phyloP scores from a whole-genome alignment of 2,888 invertebrate genomes.

The Apodemia zela region DNA sequence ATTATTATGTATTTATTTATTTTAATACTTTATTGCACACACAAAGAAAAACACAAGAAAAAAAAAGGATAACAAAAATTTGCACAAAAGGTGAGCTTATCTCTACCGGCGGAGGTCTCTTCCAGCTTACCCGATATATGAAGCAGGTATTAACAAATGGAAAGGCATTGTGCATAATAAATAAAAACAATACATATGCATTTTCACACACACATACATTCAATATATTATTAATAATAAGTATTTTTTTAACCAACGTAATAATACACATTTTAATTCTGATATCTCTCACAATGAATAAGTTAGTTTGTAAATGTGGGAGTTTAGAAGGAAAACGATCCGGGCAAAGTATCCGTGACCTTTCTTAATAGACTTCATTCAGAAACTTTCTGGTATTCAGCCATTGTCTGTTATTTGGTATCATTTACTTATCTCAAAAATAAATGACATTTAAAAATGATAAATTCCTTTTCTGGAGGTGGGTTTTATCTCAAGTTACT shows the following conservation, averaged over 20 bases:
- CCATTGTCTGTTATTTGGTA: conserved; percentile 9
- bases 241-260: not conserved
- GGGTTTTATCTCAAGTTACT: not conserved
- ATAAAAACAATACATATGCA: no score
- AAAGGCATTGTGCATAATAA: no score
- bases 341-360: conserved; percentile 8
- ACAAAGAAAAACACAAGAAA: no score
- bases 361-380: conserved; percentile 11
- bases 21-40: no score
- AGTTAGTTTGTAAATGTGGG: not conserved
- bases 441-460: not conserved
- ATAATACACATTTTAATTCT: not conserved
- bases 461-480: not conserved
- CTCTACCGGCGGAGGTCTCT: no score
- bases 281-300: not conserved
- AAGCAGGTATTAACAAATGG: no score
- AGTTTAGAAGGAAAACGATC: conserved; percentile 5
- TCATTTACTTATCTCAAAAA: conserved; percentile 9
- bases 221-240: no score
- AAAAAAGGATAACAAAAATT: no score
- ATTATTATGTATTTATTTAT: no score
- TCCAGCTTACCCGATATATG: no score
- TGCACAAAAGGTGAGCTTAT: no score
- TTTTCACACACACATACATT: no score
- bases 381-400: conserved; percentile 7